Evolutionary conservation across 2,797 vertebrate genomes (phyloP).

Genomic region (Distichodus sexfasciatus): DNA sequence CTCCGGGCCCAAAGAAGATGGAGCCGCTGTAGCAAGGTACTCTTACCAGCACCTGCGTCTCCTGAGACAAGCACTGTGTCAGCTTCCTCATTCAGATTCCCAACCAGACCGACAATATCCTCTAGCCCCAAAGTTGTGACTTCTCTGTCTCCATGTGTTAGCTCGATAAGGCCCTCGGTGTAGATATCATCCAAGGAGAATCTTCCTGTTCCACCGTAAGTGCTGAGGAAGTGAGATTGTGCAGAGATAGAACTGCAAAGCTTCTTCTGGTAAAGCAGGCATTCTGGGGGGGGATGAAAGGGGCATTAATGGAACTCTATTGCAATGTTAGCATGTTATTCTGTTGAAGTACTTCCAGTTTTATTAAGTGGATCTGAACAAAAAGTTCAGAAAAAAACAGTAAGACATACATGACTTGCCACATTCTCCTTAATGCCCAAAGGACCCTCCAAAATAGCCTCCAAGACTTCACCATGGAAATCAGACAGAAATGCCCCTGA

Average conservation of each 20-base stretch:
- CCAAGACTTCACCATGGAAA: no score
- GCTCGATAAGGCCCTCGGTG: conserved; percentile 76
- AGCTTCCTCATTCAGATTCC: conserved; percentile 73
- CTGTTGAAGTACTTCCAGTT: no score
- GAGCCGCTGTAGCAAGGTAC: conserved; percentile 80
- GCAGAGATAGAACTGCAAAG: conserved; percentile 75
- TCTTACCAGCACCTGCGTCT: conserved; percentile 85
- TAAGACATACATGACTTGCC: no score
- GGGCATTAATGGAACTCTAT: no score
- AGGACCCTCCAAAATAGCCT: no score
- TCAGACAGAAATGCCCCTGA: no score
- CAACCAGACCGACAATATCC: conserved; percentile 67
- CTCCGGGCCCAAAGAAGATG: conserved; percentile 79
- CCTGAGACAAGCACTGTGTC: conserved; percentile 82
- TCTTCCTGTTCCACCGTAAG: conserved; percentile 76
- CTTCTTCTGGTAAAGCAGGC: conserved; percentile 75
- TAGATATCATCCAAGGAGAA: conserved; percentile 83
- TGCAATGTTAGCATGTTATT: no score
- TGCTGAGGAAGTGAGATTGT: conserved; percentile 81
- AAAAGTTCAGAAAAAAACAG: no score
- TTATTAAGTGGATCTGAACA: no score
- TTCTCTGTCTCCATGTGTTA: conserved; percentile 47
- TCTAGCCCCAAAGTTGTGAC: conserved; percentile 61
- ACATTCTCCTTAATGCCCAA: no score
- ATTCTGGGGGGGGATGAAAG: conserved; percentile 54